phyloP scores from a whole-genome alignment of 2,113 vertebrate genomes.

The Channa maculata region DNA sequence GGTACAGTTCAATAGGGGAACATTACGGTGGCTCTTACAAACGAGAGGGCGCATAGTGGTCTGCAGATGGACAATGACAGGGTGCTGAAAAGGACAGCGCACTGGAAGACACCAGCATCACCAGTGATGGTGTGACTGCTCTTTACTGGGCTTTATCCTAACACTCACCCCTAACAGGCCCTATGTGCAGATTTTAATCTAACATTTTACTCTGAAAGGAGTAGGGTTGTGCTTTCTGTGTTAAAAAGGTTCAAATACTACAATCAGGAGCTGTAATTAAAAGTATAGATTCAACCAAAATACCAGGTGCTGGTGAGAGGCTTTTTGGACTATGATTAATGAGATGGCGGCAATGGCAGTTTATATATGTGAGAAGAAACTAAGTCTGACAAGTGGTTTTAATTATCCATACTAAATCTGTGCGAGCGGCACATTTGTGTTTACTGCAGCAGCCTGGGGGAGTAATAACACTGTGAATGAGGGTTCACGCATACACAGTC shows the following conservation, averaged over 20 bases:
- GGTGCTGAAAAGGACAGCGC: constrained; percentile 71
- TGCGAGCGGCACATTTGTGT: constrained; percentile 42
- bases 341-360: neutral
- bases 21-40: neutral
- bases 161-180: neutral
- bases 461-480: constrained; percentile 14
- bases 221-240: neutral
- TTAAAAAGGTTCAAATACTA: neutral
- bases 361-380: constrained; percentile 5
- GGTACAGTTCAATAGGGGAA: neutral
- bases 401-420: constrained; percentile 59
- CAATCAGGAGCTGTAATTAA: constrained; percentile 10
- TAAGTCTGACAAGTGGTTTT: constrained; percentile 54
- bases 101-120: neutral
- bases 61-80: constrained; percentile 34
- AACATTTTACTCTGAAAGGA: too few relatives aligned
- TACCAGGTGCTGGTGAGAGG: neutral
- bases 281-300: neutral
- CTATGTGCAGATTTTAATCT: neutral
- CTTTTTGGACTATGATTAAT: too few relatives aligned
- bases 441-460: constrained; percentile 43
- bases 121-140: neutral
- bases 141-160: neutral
- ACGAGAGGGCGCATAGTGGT: neutral
- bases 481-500: neutral